phyloP scores from a whole-genome alignment of 2,113 vertebrate species.

The Oenanthe oenanthe region DNA sequence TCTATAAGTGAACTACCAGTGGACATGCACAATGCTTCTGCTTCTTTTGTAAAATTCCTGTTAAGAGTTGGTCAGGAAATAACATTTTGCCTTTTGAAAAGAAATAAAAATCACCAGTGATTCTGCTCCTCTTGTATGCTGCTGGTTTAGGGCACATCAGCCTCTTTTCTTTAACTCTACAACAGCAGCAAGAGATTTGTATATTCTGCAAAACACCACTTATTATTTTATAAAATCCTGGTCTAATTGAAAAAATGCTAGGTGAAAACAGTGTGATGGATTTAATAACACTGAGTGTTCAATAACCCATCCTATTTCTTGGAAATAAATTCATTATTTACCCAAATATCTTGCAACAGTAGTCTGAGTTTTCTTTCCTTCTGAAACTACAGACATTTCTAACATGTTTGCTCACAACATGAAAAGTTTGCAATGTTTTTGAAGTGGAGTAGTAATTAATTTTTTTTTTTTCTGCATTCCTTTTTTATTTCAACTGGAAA shows the following conservation, averaged over 20 bases:
- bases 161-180: background rate
- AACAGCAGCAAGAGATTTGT: background rate
- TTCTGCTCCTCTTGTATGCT: background rate
- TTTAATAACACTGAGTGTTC: background rate
- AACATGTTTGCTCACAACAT: background rate
- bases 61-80: conserved; percentile 19
- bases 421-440: background rate
- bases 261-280: background rate
- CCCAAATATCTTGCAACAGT: background rate
- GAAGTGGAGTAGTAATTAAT: background rate
- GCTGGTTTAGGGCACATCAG: background rate
- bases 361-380: background rate
- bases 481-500: background rate
- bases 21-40: conserved; percentile 33
- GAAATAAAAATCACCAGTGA: background rate
- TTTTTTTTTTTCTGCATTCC: background rate
- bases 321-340: background rate
- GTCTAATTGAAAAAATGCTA: background rate
- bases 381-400: background rate
- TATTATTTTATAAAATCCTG: background rate
- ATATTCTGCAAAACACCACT: background rate
- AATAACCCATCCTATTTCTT: background rate
- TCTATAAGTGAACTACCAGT: conserved; percentile 29
- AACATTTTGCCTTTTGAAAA: conserved; percentile 30
- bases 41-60: conserved; percentile 18